Evolutionary conservation across 2,113 vertebrate species (phyloP).

Genomic region (Hyperopisus bebe): DNA sequence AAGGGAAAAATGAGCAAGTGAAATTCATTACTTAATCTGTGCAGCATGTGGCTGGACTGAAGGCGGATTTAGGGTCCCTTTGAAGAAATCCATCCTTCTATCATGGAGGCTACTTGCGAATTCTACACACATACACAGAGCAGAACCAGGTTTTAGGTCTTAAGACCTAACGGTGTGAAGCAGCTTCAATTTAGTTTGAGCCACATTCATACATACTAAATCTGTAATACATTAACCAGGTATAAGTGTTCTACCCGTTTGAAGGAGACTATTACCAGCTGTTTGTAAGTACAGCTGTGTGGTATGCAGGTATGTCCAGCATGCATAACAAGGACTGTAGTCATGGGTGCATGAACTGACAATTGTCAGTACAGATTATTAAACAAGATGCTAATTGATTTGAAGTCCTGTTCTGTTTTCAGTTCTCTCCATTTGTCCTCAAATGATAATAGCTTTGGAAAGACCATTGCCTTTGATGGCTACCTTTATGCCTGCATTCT

Average conservation of each 20-base stretch:
- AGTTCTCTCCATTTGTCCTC: not conserved
- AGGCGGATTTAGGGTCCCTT: not conserved
- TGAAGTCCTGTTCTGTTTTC: not conserved
- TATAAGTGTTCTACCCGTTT: not conserved
- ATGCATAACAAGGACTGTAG: not conserved
- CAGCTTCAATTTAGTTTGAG: not conserved
- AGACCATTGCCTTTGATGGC: not conserved
- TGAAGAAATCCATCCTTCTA: not conserved
- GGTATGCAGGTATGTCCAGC: not conserved
- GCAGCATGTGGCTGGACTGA: not conserved
- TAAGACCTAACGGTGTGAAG: not conserved
- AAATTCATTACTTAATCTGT: not conserved
- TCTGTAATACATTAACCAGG: not conserved
- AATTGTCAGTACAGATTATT: not conserved
- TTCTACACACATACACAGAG: not conserved
- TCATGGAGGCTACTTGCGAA: not conserved
- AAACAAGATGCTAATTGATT: not conserved
- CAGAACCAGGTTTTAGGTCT: not conserved
- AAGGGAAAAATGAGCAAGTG: not conserved
- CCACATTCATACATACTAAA: not conserved
- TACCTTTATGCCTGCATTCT: not conserved
- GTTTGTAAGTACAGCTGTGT: not conserved
- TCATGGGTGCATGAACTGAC: not conserved
- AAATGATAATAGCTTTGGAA: not conserved
- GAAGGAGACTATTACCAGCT: not conserved